Conservation (phyloP, 2,113 vertebrate genomes). For the Proteles cristata region DNA sequence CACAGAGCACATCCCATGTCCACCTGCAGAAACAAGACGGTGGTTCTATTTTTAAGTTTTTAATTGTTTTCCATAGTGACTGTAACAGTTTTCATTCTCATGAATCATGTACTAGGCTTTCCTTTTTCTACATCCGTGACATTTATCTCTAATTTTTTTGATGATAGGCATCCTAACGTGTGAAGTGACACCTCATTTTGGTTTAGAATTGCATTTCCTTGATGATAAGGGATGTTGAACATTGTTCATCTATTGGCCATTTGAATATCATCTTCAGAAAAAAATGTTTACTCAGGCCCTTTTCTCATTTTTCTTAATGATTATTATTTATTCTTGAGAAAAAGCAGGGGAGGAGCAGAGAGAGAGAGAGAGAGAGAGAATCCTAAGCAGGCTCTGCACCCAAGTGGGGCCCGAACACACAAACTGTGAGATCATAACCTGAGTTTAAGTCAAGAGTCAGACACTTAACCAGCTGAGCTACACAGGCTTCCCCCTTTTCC, state of each 20-base stretch:
- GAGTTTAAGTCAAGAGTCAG: no score
- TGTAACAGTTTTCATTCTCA: not conserved
- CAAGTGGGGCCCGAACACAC: no score
- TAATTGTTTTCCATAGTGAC: not conserved
- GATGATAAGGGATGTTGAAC: not conserved
- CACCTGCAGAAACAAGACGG: not conserved
- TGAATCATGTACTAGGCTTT: not conserved
- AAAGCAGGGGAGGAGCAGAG: no score
- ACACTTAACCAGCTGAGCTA: no score
- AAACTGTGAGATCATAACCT: no score
- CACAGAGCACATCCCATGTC: not conserved
- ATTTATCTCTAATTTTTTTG: not conserved
- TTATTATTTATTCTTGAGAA: no score
- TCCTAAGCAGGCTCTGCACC: no score
- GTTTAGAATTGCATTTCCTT: not conserved
- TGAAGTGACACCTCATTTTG: not conserved
- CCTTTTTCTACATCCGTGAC: not conserved
- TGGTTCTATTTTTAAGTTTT: not conserved
- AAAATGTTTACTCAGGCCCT: not conserved
- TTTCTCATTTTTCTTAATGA: not conserved
- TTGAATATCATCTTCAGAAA: not conserved
- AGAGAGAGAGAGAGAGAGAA: no score
- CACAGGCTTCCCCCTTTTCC: not conserved
- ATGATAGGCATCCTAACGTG: not conserved
- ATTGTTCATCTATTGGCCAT: not conserved